Base-by-base conservation (phyloP, 64 coral and sea anemone species). In the Pocillopora damicornis region DNA sequence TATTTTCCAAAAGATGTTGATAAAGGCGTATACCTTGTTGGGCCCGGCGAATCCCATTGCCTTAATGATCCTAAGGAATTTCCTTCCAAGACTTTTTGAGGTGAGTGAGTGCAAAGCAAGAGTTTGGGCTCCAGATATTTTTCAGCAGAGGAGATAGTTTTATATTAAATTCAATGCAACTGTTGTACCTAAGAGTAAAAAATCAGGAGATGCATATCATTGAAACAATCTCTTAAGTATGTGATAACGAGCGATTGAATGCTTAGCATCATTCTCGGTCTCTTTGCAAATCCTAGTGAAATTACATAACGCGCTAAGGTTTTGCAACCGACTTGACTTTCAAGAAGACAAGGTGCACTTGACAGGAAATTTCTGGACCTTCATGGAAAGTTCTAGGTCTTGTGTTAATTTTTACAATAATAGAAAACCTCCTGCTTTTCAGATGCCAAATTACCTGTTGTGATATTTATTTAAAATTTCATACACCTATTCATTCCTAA, bases 281-380 rank as follows among this genome's bases (percentile, higher is more conserved):
- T 51, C 42, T 51, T 51, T 51, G 42, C 42, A 22, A 23, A 18
- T 62, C 18, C 17, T 42, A 35, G 36, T 37, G 17, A 83, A 67
- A 83, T 20, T 30, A 80, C 13, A 35, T 25, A 14, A 22, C 26
- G 66, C 67, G 45, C 2, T 30, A 18, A 34, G 59, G 16, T 15
- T 67, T 57, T 16, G 17, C 66, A 15, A 71, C 7, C 18, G 22
- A 42, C 7, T 57, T 35, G 37, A 85, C 37, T 20, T 37, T 71
- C n/a, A 85, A 85, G 64, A 77, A 15, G 42, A 57, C 75, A 77
- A 56, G 42, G 42, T 77, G 11, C 75, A 77, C 75, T 9, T 57
- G 75, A 77, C 75, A 56, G 75, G 42, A 57, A 77, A 77, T 77
- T 56, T 51, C 75, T 38, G 15, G 57, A 57, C 9, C 37, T 72